These are phyloP conservation scores for Momotus momota DNA, from an alignment of 2,797 vertebrate genomes.

Conservation along the genomic window DNA sequence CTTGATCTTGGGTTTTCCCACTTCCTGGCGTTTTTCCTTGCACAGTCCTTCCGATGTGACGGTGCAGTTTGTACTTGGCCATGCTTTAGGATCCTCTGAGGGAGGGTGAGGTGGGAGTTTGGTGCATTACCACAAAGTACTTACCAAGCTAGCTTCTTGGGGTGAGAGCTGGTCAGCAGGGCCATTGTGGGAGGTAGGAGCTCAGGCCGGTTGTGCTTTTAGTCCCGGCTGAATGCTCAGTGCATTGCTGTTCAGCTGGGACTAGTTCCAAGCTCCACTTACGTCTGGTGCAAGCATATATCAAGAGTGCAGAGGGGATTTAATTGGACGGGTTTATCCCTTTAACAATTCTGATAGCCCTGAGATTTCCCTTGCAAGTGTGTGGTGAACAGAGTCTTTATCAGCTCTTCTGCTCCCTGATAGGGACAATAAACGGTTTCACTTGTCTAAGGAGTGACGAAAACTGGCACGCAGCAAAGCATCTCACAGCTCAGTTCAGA, in stretches of 20 bases:
- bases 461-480: background rate
- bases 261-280: slow-evolving; percentile 43
- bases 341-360: slow-evolving; percentile 49
- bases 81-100: background rate
- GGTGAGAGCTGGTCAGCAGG: background rate
- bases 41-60: background rate
- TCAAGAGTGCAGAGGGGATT: slow-evolving; percentile 46
- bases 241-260: slow-evolving; percentile 23
- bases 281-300: background rate
- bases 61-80: background rate
- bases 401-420: slow-evolving; percentile 38
- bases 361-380: slow-evolving; percentile 47
- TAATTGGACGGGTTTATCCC: slow-evolving; percentile 59
- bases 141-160: background rate
- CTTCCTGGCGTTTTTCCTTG: background rate
- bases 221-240: background rate
- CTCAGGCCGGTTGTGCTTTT: background rate
- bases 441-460: slow-evolving; percentile 28
- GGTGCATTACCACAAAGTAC: background rate
- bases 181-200: background rate
- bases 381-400: slow-evolving; percentile 21
- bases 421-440: slow-evolving; percentile 18
- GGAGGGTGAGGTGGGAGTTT: background rate
- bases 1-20: background rate
- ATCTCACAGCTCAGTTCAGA: background rate